These are phyloP conservation scores for Leucosticte australis DNA, from an alignment of 2,113 vertebrate species.

Conservation along the genomic window DNA sequence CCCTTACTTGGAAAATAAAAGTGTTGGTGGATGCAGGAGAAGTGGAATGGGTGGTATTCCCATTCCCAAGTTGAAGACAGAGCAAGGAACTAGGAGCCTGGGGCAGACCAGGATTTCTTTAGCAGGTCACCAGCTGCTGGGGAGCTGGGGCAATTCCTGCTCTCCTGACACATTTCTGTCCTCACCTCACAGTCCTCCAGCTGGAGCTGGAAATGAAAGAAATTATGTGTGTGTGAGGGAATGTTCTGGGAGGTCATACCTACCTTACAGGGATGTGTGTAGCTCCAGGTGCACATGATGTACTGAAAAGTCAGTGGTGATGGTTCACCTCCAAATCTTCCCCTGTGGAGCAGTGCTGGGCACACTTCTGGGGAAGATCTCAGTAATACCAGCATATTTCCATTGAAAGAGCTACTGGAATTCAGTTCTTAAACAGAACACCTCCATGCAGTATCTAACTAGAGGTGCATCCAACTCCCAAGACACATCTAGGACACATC, in stretches of 20 bases:
- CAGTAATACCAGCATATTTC: not conserved
- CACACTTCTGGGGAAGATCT: not conserved
- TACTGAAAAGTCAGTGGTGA: not conserved
- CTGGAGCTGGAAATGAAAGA: not conserved
- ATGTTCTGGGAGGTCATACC: not conserved
- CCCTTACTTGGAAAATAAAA: not conserved
- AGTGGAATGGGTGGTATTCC: not conserved
- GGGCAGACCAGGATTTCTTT: not conserved
- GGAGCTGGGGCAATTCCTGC: fast-evolving
- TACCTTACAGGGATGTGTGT: not conserved
- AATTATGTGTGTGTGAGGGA: not conserved
- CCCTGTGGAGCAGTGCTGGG: not conserved
- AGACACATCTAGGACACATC: not conserved
- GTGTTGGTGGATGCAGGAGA: fast-evolving
- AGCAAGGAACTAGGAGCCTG: not conserved
- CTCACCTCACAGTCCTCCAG: not conserved
- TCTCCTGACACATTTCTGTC: not conserved
- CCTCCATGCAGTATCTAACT: not conserved
- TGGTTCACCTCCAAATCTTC: not conserved
- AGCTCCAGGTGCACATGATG: not conserved
- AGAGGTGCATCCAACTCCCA: not conserved
- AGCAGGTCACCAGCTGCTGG: not conserved
- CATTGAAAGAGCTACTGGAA: not conserved
- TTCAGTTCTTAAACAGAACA: not conserved
- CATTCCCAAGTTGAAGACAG: not conserved